These are phyloP conservation scores for Gymnarchus niloticus DNA, from an alignment of 2,113 vertebrate species.

Conservation along the genomic window DNA sequence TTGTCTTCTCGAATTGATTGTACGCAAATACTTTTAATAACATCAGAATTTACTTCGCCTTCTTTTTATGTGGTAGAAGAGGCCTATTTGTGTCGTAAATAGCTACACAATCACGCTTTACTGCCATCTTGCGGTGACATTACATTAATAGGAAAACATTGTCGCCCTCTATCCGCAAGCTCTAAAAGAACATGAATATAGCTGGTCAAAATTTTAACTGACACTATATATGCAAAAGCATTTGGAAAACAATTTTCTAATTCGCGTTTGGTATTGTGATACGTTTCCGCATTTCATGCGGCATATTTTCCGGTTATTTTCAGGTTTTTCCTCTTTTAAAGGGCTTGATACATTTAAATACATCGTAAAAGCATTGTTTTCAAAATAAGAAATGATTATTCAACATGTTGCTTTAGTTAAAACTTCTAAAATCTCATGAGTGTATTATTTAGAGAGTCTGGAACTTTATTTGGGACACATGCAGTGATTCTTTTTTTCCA, in stretches of 20 bases:
- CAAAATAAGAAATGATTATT: background rate
- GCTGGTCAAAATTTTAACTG: background rate
- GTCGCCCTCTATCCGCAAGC: background rate
- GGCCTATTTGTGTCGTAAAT: background rate
- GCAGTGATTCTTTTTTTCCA: background rate
- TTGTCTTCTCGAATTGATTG: background rate
- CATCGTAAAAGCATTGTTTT: background rate
- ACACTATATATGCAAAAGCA: background rate
- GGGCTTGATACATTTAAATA: background rate
- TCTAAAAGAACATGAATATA: background rate
- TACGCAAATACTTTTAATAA: background rate
- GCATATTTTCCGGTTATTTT: too few species aligned
- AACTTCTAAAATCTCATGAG: background rate
- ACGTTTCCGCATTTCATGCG: background rate
- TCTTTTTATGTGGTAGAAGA: background rate
- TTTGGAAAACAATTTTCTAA: background rate
- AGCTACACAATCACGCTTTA: background rate
- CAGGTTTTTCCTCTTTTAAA: background rate
- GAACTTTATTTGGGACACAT: background rate
- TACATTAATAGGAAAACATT: background rate
- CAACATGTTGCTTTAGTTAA: background rate
- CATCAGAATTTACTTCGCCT: background rate
- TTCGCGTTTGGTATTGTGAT: background rate
- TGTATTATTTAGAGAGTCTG: background rate
- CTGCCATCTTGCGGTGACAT: conserved; percentile 20